Conservation (phyloP, 2,888 invertebrate species). For the Chydorus sphaericus region DNA sequence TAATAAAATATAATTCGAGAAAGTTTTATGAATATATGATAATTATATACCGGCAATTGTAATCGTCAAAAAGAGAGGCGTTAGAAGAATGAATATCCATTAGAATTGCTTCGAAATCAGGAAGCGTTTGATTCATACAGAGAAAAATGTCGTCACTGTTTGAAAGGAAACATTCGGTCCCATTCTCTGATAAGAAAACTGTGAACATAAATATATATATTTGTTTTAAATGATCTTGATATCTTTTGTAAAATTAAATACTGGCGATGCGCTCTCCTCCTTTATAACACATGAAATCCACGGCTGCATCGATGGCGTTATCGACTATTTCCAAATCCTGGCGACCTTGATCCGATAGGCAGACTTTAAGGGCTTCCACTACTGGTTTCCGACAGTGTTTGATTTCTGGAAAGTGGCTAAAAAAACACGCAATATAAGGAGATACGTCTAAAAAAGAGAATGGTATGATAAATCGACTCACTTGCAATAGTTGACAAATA, state of each 20-base stretch:
- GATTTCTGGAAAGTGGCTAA: slow-evolving; percentile 43
- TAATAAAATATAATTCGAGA: neutral
- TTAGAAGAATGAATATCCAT: neutral
- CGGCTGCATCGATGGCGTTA: slow-evolving; percentile 51
- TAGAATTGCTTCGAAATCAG: neutral
- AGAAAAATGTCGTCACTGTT: slow-evolving; percentile 42
- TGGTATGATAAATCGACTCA: slow-evolving; percentile 17
- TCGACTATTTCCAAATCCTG: slow-evolving; percentile 43
- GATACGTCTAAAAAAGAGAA: neutral
- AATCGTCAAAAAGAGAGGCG: slow-evolving; percentile 35
- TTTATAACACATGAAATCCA: slow-evolving; percentile 59
- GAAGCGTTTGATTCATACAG: slow-evolving; percentile 40
- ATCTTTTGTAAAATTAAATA: slow-evolving; percentile 31
- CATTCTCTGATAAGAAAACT: slow-evolving; percentile 70
- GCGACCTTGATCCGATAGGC: slow-evolving; percentile 45
- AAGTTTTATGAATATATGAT: neutral
- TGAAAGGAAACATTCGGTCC: slow-evolving; percentile 52
- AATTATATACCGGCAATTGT: slow-evolving; percentile 40
- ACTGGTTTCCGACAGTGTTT: slow-evolving; percentile 45
- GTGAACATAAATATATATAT: slow-evolving; percentile 20
- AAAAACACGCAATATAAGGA: slow-evolving; percentile 8
- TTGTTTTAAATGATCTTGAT: too few relatives aligned
- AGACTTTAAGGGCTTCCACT: slow-evolving; percentile 41
- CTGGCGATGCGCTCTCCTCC: slow-evolving; percentile 68
- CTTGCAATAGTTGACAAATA: slow-evolving; percentile 53